A percentile compares a stretch with the other conserved stretches of the same genome.
phyloP scores from a whole-genome alignment of 2,797 vertebrate species.

The Gambusia yucatana region DNA sequence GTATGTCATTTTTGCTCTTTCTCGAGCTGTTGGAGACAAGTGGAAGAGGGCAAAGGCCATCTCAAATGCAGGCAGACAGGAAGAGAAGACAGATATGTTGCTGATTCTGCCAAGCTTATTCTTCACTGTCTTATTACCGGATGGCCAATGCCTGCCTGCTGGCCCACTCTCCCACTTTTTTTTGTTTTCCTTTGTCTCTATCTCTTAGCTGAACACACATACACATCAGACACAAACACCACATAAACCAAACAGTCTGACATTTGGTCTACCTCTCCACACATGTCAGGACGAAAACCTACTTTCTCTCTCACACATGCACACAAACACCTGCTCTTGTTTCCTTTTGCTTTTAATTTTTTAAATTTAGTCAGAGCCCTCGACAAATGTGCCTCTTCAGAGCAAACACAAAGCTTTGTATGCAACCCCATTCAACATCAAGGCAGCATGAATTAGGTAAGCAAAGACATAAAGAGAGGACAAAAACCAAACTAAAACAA shows the following conservation, averaged over 20 bases:
- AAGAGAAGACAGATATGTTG: slow-evolving; percentile 57
- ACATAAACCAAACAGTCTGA: slow-evolving; percentile 23
- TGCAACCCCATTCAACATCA: slow-evolving; percentile 21
- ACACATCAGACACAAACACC: slow-evolving; percentile 9
- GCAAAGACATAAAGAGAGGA: background rate
- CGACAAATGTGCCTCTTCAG: slow-evolving; percentile 32
- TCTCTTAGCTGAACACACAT: background rate
- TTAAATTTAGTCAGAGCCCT: slow-evolving; percentile 35
- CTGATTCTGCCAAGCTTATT: slow-evolving; percentile 63
- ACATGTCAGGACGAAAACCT: slow-evolving; percentile 4
- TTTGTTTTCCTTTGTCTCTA: background rate
- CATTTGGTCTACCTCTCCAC: slow-evolving; percentile 7
- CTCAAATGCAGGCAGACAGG: slow-evolving; percentile 41
- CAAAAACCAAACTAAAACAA: background rate
- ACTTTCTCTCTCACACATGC: background rate
- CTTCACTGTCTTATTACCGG: slow-evolving; percentile 65
- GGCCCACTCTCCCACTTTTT: slow-evolving; percentile 6
- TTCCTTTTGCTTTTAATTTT: slow-evolving; percentile 50
- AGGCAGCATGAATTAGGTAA: slow-evolving; percentile 2
- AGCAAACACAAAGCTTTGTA: slow-evolving; percentile 36
- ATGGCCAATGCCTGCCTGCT: slow-evolving; percentile 37
- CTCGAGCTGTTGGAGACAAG: slow-evolving; percentile 33
- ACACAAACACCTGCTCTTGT: slow-evolving; percentile 42
- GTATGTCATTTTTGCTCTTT: slow-evolving; percentile 9
- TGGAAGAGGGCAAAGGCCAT: slow-evolving; percentile 52